A percentile compares a stretch with the other conserved stretches of the same genome.
These are phyloP conservation scores for Catocala fraxini DNA, from an alignment of 2,888 invertebrate genomes.

Conservation along the genomic window DNA sequence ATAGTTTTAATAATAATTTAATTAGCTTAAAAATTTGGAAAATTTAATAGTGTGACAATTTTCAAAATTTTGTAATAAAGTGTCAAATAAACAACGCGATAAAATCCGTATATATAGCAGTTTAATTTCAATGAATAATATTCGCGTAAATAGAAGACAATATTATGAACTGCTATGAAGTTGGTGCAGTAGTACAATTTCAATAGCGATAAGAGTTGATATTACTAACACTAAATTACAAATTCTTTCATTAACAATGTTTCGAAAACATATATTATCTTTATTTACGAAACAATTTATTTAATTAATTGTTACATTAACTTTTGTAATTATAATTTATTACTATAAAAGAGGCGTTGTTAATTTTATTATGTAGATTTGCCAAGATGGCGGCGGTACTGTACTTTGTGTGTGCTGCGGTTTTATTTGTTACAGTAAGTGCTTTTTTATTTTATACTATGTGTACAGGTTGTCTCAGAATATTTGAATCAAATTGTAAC, in stretches of 20 bases:
- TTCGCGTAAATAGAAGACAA: no score
- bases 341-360: constrained; percentile 15
- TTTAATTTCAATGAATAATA: no score
- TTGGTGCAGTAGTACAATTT: no score
- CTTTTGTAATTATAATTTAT: constrained; percentile 10
- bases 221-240: constrained; percentile 5
- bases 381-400: constrained; percentile 16
- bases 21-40: no score
- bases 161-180: no score
- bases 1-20: no score
- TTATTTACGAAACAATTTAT: constrained; percentile 17
- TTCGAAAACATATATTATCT: constrained; percentile 9
- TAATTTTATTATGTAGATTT: background rate
- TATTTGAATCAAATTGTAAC: no score
- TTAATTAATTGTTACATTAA: constrained; percentile 7
- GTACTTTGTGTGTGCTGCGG: constrained; percentile 3
- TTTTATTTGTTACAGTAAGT: constrained; percentile 14
- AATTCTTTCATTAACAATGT: background rate
- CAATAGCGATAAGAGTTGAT: constrained; percentile 3
- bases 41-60: no score
- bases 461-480: no score
- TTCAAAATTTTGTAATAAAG: no score
- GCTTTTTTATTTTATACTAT: background rate
- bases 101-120: no score
- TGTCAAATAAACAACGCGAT: no score